Base-by-base conservation (phyloP, 2,888 invertebrate genomes). In the Asteroscopus sphinx region DNA sequence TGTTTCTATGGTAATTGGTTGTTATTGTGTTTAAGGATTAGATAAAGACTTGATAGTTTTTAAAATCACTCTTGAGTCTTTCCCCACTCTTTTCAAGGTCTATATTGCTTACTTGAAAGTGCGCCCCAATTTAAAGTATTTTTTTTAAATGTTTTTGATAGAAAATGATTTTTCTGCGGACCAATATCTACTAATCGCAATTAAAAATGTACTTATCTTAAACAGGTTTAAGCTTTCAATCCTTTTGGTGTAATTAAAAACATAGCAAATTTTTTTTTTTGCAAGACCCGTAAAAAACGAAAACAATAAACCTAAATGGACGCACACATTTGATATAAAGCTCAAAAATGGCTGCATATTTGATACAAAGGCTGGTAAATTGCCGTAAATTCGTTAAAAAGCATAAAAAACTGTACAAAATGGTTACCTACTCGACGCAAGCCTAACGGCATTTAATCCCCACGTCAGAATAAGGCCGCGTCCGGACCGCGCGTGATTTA, bases 401-500 rank as follows among this genome's bases (percentile, higher is more conserved):
- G 40, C 57, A 71, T 48, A 45, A 65, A 71, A 70, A 35, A 57
- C 28, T 9, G 70, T 42, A 17, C 16, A 71, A 67, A 67, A 71
- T 65, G 52, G 52, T 67, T 65, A 37, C 57, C 49, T 70, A 67
- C 40, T 71, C 57, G 52, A 7, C 64, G 58, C 35, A 28, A 35
- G 52, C 40, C 44, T 48, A 35, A 25, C 32, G 35, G 47, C 62
- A 59, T 76, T 76, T 73, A 76, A 76, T 73, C 68, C 56, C 13
- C 33, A 25, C 47, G 57, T 69, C 69, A 61, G 55, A 65, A 61
- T 76, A 69, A 59, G 60, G 63, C 69, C 55, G 40, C 56, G 69
- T 73, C 69, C 59, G 60, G 46, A 61, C 56, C 35, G 56, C 44
- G 49, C 64, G 73, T 76, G 77, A 74, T 76, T 66, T 74, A 74